These are phyloP conservation scores for Falco concolor DNA, from an alignment of 2,797 vertebrate genomes.

Conservation along the genomic window DNA sequence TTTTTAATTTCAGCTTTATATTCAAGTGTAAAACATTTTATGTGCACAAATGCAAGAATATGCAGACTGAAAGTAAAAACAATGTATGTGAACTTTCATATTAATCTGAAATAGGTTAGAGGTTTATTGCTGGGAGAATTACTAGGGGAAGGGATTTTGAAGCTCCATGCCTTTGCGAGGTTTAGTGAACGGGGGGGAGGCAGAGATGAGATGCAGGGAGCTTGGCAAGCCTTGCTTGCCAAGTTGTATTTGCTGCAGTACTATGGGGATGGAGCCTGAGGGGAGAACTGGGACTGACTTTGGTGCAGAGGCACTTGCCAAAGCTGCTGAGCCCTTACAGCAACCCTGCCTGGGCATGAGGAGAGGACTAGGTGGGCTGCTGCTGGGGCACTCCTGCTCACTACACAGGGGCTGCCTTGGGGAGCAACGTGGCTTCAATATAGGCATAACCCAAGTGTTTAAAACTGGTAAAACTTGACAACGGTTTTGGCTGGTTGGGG, in stretches of 20 bases:
- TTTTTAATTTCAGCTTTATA: not conserved
- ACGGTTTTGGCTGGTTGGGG: not conserved
- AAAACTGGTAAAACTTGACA: not conserved
- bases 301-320: not conserved
- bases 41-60: not conserved
- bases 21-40: not conserved
- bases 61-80: not conserved
- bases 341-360: not conserved
- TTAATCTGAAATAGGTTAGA: not conserved
- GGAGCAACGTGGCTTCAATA: not conserved
- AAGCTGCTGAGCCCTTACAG: not conserved
- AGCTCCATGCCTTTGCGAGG: not conserved
- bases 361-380: not conserved
- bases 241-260: not conserved
- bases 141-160: not conserved
- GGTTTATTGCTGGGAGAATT: not conserved
- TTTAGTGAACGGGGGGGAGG: not conserved
- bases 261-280: not conserved
- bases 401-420: fast-evolving
- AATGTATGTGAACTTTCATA: not conserved
- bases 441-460: not conserved
- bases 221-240: not conserved
- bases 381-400: not conserved
- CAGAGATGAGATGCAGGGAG: not conserved
- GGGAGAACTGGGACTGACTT: not conserved